These are phyloP conservation scores for Oreochromis grahami DNA, from an alignment of 2,797 vertebrate species.

Conservation along the genomic window DNA sequence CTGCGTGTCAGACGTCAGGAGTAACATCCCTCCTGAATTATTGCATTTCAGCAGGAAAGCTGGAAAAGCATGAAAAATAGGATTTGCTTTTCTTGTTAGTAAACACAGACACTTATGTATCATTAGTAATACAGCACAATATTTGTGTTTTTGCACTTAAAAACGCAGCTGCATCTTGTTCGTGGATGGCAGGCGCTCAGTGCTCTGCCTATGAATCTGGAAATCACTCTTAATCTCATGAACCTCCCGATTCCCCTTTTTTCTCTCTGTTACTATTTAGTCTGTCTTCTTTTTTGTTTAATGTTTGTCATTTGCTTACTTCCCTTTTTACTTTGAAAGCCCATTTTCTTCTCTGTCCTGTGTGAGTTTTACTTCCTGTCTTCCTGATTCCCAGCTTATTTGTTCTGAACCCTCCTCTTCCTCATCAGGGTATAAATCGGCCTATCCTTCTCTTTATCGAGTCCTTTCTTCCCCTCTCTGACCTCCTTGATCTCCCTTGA, in stretches of 20 bases:
- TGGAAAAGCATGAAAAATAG: not conserved
- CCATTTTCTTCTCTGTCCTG: not conserved
- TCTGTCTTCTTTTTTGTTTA: not conserved
- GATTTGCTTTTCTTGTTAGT: not conserved
- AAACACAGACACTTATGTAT: not conserved
- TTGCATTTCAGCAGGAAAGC: not conserved
- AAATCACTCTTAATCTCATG: not conserved
- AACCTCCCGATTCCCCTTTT: not conserved
- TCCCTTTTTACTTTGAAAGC: not conserved
- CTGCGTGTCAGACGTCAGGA: not conserved
- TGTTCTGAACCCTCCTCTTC: not conserved
- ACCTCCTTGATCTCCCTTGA: not conserved
- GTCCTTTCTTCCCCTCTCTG: not conserved
- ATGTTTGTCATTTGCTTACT: not conserved
- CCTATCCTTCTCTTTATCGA: not conserved
- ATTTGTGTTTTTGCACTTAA: not conserved
- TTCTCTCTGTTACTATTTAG: not conserved
- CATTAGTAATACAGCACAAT: not conserved
- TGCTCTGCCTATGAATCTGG: not conserved
- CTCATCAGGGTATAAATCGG: not conserved
- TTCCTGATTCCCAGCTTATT: not conserved
- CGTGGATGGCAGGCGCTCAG: not conserved
- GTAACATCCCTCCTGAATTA: not conserved
- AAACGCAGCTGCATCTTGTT: accelerated
- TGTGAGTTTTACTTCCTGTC: not conserved